phyloP scores from a whole-genome alignment of 2,888 invertebrate genomes.

The Hartigia nigra region DNA sequence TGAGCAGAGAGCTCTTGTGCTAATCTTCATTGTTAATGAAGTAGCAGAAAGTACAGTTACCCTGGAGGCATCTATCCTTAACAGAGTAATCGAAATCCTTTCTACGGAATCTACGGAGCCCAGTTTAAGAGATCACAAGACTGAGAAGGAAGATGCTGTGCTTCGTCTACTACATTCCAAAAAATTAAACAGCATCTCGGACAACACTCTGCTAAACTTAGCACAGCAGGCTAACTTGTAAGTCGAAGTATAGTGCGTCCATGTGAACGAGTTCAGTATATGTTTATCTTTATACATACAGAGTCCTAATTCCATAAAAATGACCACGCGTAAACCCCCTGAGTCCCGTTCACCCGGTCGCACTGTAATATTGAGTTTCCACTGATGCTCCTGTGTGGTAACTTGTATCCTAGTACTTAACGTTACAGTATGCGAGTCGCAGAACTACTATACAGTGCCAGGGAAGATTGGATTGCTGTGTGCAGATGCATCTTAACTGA shows the following conservation, averaged over 20 bases:
- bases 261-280: neutral
- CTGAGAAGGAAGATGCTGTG: constrained; percentile 57
- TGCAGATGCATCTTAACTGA: constrained; percentile 59
- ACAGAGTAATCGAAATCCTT: constrained; percentile 56
- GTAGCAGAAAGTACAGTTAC: constrained; percentile 55
- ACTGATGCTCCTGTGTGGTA: neutral
- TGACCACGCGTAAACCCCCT: neutral
- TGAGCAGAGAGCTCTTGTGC: constrained; percentile 54
- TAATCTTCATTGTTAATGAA: constrained; percentile 59
- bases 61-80: constrained; percentile 51
- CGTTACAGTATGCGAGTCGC: constrained; percentile 56
- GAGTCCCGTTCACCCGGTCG: neutral
- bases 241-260: constrained; percentile 26
- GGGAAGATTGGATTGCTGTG: constrained; percentile 61
- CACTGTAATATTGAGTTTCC: neutral
- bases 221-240: constrained; percentile 60
- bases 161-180: constrained; percentile 54
- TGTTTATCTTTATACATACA: neutral
- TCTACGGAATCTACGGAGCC: constrained; percentile 40
- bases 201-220: constrained; percentile 54
- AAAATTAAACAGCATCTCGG: constrained; percentile 57
- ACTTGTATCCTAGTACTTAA: constrained; percentile 12
- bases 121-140: constrained; percentile 48
- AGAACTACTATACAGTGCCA: constrained; percentile 56
- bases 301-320: neutral